Evolutionary conservation across 2,113 vertebrate species (phyloP).

Genomic region (Sturnira hondurensis): DNA sequence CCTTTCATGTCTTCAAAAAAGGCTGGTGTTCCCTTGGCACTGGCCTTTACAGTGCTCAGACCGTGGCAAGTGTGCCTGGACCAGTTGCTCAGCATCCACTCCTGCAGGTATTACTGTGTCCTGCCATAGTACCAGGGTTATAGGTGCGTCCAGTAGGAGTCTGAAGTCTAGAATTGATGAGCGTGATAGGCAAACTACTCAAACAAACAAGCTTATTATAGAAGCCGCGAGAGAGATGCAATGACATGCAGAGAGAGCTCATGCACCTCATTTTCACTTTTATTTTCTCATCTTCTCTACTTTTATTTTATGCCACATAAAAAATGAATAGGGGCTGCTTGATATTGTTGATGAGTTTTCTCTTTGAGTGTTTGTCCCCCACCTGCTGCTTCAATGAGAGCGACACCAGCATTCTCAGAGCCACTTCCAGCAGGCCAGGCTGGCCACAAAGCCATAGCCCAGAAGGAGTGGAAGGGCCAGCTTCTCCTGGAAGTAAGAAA

Average conservation of each 20-base stretch:
- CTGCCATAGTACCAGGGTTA: not conserved
- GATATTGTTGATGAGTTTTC: conserved; percentile 1
- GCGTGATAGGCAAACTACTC: conserved; percentile 45
- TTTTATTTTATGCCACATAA: conserved; percentile 33
- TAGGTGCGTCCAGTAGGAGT: conserved; percentile 39
- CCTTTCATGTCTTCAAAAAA: not conserved
- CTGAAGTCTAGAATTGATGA: conserved; percentile 38
- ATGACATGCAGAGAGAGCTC: conserved; percentile 11
- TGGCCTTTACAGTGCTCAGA: not conserved
- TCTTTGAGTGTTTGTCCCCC: not conserved
- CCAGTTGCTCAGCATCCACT: not conserved
- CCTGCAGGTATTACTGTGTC: not conserved
- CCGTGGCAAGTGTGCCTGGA: not conserved
- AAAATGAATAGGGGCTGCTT: conserved; percentile 16
- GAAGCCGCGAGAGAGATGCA: conserved; percentile 1
- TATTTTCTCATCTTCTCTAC: not conserved
- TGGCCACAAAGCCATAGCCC: not conserved
- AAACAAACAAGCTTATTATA: conserved; percentile 37
- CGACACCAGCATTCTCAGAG: not conserved
- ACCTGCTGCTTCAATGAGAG: not conserved
- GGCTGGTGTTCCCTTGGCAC: not conserved
- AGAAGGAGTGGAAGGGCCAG: not conserved
- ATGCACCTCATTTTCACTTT: conserved; percentile 39
- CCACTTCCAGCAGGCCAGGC: not conserved
- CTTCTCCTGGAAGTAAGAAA: not conserved